phyloP scores from a whole-genome alignment of 2,113 vertebrate genomes.

The Scolopax mira region DNA sequence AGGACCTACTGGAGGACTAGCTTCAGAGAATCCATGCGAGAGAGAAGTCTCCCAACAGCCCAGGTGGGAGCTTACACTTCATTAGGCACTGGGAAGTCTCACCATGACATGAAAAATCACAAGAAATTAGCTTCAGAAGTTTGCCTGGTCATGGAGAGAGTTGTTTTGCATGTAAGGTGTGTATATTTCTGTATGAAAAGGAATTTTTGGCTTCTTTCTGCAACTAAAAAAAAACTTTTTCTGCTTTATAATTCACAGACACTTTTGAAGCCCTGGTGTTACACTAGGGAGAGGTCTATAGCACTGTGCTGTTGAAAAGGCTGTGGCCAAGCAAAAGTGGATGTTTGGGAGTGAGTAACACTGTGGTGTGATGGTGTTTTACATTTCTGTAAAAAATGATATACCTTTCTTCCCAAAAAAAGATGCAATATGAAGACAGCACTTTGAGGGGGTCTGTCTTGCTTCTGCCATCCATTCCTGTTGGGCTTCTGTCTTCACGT shows the following conservation, averaged over 20 bases:
- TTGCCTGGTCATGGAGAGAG: background rate
- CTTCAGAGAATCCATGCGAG: background rate
- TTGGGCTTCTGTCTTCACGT: background rate
- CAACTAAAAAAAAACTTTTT: background rate
- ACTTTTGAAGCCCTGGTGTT: background rate
- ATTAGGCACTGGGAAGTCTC: background rate
- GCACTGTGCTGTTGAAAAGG: background rate
- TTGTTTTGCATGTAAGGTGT: background rate
- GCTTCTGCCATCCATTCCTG: background rate
- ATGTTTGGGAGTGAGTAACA: background rate
- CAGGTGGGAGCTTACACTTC: background rate
- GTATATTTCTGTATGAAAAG: background rate
- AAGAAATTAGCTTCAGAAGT: slow-evolving; percentile 24
- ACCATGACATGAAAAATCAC: background rate
- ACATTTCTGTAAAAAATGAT: too few species aligned
- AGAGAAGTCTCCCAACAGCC: background rate
- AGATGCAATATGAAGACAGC: background rate
- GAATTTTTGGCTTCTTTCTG: background rate
- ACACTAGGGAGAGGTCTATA: background rate
- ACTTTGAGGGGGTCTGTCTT: background rate
- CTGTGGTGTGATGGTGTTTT: background rate
- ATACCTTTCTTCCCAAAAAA: too few species aligned
- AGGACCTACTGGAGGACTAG: background rate
- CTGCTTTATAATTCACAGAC: background rate
- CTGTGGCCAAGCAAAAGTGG: background rate